Base-by-base conservation (phyloP, 2,888 invertebrate species). In the Coelogynopora nodosa region DNA sequence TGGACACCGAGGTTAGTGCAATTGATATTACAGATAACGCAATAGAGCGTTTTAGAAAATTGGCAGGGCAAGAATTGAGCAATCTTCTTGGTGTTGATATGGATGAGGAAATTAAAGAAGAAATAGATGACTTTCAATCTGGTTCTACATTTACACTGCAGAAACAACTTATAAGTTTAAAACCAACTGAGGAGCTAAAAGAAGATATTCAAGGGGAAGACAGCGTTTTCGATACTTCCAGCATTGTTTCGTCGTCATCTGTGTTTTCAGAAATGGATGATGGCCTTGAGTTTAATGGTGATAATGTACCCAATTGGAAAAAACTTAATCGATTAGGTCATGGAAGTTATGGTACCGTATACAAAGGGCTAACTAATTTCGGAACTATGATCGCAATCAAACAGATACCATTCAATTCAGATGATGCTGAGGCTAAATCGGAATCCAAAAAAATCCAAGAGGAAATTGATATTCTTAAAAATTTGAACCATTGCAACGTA, bases 351-450 rank as follows among this genome's bases (percentile, higher is more conserved):
- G 92, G 92, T 87, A 87, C 91, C 90, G 92, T 92, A 0, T 92
- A 90, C 90, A 91, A 91, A 89, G 92, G 92, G 0, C 88, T 92
- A 88, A 91, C 91, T 0, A 90, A 90, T 88, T 89, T 90, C 67
- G 92, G 92, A 0, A 90, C 90, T 86, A 89, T 92, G 85, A 92
- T 92, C 23, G 92, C 92, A 13, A 92, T 92, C 1, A 92, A 92
- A 88, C 91, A 92, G 90, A 91, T 92, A 26, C 91, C 91, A 86
- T 89, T 92, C 80, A 91, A 91, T 88, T 90, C 90, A 18, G 88
- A 89, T 31, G 91, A 91, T 88, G 89, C 88, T 26, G 90, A 91
- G 88, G 91, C 91, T n/a, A 85, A 82, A 26, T 23, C 67, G n/a
- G 85, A 29, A 28, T 1, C 26, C 18, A 5, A 91, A 87, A 90